phyloP scores from a whole-genome alignment of 37 sponge, comb jelly and placozoan genomes.

The Chondrosia reniformis region DNA sequence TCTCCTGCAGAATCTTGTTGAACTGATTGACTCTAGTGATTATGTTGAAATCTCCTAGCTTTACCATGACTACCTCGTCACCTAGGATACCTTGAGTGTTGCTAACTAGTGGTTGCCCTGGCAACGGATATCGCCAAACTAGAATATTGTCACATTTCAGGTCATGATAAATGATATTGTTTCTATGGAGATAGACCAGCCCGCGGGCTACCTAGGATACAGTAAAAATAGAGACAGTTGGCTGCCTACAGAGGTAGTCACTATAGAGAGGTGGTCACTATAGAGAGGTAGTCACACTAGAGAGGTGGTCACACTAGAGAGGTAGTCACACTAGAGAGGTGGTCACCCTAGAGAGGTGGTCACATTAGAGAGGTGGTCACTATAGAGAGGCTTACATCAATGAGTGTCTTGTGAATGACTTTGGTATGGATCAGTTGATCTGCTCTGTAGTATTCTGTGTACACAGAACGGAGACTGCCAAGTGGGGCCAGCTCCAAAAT shows the following conservation, averaged over 20 bases:
- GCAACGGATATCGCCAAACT: conserved; percentile 63
- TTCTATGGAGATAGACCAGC: conserved; percentile 55
- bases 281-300: too few relatives aligned
- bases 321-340: too few relatives aligned
- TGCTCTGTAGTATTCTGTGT: conserved; percentile 32
- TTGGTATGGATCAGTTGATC: conserved; percentile 21
- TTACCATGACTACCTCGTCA: conserved; percentile 39
- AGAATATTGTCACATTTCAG: conserved; percentile 80
- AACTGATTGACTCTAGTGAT: conserved; percentile 39
- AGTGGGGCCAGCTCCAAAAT: conserved; percentile 79
- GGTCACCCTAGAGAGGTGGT: too few relatives aligned
- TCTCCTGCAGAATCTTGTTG: conserved; percentile 12
- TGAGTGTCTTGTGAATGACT: conserved; percentile 29
- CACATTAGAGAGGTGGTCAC: too few relatives aligned
- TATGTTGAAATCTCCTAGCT: conserved; percentile 83
- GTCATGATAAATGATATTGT: conserved; percentile 75
- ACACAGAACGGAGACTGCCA: conserved; percentile 52
- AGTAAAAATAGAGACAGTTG: neutral
- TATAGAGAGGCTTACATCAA: conserved; percentile 21
- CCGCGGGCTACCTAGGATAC: conserved; percentile 13
- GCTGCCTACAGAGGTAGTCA: too few relatives aligned
- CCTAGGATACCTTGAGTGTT: neutral
- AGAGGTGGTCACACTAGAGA: too few relatives aligned
- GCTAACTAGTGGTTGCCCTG: neutral
- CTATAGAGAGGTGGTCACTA: too few relatives aligned